These are phyloP conservation scores for Eupithecia subfuscata DNA, from an alignment of 2,888 invertebrate species.

Conservation along the genomic window DNA sequence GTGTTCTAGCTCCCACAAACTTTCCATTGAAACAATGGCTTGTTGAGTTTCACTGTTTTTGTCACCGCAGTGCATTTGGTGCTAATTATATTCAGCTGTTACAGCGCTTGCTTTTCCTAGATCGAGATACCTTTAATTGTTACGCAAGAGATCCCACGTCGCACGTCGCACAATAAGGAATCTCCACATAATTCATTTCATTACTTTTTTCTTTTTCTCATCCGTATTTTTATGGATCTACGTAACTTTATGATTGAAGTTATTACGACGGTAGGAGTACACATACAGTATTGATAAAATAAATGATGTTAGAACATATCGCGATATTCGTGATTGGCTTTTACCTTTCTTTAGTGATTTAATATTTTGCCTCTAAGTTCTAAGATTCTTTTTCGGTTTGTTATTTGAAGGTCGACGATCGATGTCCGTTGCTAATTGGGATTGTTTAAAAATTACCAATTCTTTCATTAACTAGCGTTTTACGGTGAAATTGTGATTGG, in stretches of 20 bases:
- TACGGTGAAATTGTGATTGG: conserved; percentile 55
- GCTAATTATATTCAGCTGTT: conserved; percentile 68
- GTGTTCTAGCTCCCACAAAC: conserved; percentile 72
- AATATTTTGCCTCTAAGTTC: conserved; percentile 7
- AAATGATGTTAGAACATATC: conserved; percentile 20
- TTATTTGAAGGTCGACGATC: conserved; percentile 14
- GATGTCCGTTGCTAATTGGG: conserved; percentile 36
- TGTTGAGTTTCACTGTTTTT: conserved; percentile 81
- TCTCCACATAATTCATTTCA: conserved; percentile 40
- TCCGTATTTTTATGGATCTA: conserved; percentile 38
- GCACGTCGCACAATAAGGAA: conserved; percentile 28
- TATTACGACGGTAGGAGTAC: conserved; percentile 16
- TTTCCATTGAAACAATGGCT: conserved; percentile 76
- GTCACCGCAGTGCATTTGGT: conserved; percentile 65
- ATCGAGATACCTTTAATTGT: conserved; percentile 53
- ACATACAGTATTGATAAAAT: conserved; percentile 31
- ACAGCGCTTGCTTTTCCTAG: conserved; percentile 66
- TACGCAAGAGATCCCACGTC: conserved; percentile 55
- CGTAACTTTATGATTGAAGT: conserved; percentile 33
- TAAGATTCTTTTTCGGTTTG: conserved; percentile 7
- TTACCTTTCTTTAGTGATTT: conserved; percentile 1
- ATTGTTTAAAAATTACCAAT: conserved; percentile 42
- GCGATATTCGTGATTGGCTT: conserved; percentile 15
- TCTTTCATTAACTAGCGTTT: conserved; percentile 45
- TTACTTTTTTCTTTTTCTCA: conserved; percentile 38